Base-by-base conservation (phyloP, 2,888 invertebrate genomes). In the Ectemnius lituratus region DNA sequence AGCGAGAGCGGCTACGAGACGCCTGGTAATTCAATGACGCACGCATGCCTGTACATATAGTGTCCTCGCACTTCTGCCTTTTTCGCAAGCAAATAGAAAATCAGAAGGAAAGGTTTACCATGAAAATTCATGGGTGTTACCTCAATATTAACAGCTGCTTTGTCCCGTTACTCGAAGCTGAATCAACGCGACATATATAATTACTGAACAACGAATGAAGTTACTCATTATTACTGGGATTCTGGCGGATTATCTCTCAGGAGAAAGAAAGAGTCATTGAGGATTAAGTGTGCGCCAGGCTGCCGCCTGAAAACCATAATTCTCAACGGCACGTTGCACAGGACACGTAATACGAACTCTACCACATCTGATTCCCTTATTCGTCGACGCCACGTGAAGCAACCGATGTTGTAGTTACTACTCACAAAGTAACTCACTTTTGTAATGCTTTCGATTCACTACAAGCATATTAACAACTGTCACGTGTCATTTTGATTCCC, bases 371-470 rank as follows among this genome's bases (percentile, higher is more conserved):
- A 70, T 62, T 45, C 62, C 59, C 28, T 28, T 28, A 49, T 56
- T 59, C 49, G 59, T 74, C 66, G 64, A 52, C 37, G 61, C 59
- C 52, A 62, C 16, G 62, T 28, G 46, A 37, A 37, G 8, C 37
- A 37, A 37, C 37, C 37, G 8, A 37, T 8, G 8, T 11, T 37
- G 23, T 23, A 23, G 23, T 23, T 23, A 23, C 37, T 1, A 11
- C 37, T 37, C 37, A 37, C 8, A 37, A 37, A 37, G 37, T 8
- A 37, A 37, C 37, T 37, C 11, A 6, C 11, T 37, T 11, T 8
- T 37, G 0, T 6, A 37, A 6, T 37, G 37, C 37, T 37, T 37
- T 37, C 37, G 37, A 37, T 37, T 37, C 37, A 37, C 37, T 11
- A 8, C 37, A 1, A 37, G 11, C 37, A 37, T 37, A 37, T 37